Evolutionary conservation across 1,140 invertebrate species (phyloP).

Genomic region (Heliconius hermathena): DNA sequence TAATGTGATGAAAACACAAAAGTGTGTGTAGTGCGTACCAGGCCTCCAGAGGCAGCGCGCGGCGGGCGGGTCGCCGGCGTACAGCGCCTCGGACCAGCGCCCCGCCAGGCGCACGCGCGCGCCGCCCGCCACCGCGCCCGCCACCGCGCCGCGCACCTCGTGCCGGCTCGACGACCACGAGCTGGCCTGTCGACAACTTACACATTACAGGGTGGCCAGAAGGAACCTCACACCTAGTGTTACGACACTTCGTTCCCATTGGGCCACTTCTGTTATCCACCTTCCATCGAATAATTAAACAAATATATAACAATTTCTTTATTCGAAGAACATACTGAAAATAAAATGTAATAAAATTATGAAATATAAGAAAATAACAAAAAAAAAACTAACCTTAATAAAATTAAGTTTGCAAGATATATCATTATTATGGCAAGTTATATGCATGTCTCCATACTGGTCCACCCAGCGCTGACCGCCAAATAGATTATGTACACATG

Average conservation of each 20-base stretch:
- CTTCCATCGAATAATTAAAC: too few species aligned
- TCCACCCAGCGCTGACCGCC: conserved; percentile 92
- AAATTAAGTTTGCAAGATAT: conserved; percentile 91
- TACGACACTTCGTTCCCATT: too few species aligned
- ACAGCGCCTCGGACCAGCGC: conserved; percentile 92
- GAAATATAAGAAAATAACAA: neutral
- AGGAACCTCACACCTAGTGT: too few species aligned
- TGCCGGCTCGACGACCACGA: conserved; percentile 91
- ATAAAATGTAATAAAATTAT: neutral
- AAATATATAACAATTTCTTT: neutral
- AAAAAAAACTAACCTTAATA: conserved; percentile 84
- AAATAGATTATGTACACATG: conserved; percentile 93
- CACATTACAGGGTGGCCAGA: too few species aligned
- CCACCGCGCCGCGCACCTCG: conserved; percentile 88
- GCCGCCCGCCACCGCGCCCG: conserved; percentile 81
- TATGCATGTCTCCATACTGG: conserved; percentile 92
- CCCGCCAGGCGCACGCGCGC: conserved; percentile 87
- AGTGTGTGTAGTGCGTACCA: conserved; percentile 65
- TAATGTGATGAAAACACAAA: too few species aligned
- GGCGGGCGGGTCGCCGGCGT: conserved; percentile 88
- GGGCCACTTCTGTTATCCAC: too few species aligned
- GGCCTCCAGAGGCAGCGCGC: conserved; percentile 90
- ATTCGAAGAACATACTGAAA: neutral
- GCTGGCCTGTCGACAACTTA: conserved; percentile 82
- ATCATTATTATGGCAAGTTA: conserved; percentile 84